Base-by-base conservation (phyloP, 2,797 vertebrate species). In the Moxostoma hubbsi region DNA sequence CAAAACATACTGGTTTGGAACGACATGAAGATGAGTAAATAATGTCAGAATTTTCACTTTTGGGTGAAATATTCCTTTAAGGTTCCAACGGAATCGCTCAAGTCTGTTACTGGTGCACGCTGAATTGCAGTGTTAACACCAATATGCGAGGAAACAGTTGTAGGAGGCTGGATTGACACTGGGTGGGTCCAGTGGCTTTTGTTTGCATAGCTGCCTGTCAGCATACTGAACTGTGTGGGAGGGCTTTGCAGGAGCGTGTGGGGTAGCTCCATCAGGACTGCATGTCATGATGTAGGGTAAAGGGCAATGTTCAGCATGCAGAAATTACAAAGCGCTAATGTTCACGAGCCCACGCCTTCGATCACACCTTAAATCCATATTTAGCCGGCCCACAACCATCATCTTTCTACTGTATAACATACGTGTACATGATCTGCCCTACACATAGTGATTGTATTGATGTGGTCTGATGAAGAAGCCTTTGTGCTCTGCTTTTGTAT, bases 171-270 rank as follows among this genome's bases (percentile, higher is more conserved):
- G 80, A 81, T 83, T 78, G 63, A 74, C 66, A 61, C 68, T 80
- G 86, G 86, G 82, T 83, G 86, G 81, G 86, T 79, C 84, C 24
- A 68, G 70, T 67, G 69, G 73, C 82, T 85, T 81, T 85, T 87
- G 84, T 87, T 85, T 85, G 82, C 82, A 81, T 85, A 87, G 84
- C 83, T 87, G 86, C 74, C 79, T 75, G 81, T 87, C 77, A 80
- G 80, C 62, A 18, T 45, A 65, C 73, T 78, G 79, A 77, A 72
- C 75, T 68, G 80, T 66, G 86, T 83, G 66, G 83, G 84, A 67
- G 80, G 77, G 80, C 73, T 80, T 85, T 71, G 59, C 77, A 70
- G 81, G 72, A 64, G 69, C 64, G 76, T 68, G 75, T 7, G 57
- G 66, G 80, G 79, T 68, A 77, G 62, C 62, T 82, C 83, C 77